A percentile compares a stretch with the other conserved stretches of the same genome.
Conservation (phyloP, 2,888 invertebrate genomes). For the Phlogophora meticulosa region DNA sequence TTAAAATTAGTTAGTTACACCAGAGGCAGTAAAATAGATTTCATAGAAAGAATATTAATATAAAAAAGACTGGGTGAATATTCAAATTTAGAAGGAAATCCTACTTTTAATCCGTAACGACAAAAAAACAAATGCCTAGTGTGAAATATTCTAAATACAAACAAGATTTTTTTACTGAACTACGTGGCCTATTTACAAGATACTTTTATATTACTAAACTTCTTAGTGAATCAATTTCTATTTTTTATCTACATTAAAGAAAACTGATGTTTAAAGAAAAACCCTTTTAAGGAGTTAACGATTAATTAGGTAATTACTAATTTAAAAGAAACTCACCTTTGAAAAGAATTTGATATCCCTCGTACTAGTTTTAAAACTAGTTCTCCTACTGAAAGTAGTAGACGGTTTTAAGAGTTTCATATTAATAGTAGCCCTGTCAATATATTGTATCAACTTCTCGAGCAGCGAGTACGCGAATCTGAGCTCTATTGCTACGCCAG, state of each 20-base stretch:
- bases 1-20: too few relatives aligned
- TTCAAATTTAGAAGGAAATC: neutral
- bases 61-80: too few relatives aligned
- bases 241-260: neutral
- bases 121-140: neutral
- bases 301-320: neutral
- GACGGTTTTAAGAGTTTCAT: conserved; percentile 99
- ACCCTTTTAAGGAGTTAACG: neutral
- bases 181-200: conserved; percentile 14
- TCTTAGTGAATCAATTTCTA: neutral
- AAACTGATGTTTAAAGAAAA: neutral
- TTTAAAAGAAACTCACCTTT: conserved; percentile 91
- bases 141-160: neutral
- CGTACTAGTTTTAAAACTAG: conserved; percentile 97
- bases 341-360: conserved; percentile 99
- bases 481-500: conserved; percentile 96
- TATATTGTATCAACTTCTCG: conserved; percentile 98
- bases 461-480: conserved; percentile 99
- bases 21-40: too few relatives aligned
- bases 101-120: neutral
- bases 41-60: neutral
- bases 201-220: neutral
- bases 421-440: conserved; percentile 98
- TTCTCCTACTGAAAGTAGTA: conserved; percentile 97
- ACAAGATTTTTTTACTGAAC: neutral